Evolutionary conservation across 2,797 vertebrate species (phyloP).

Genomic region (Microctenopoma stevenorrisi): DNA sequence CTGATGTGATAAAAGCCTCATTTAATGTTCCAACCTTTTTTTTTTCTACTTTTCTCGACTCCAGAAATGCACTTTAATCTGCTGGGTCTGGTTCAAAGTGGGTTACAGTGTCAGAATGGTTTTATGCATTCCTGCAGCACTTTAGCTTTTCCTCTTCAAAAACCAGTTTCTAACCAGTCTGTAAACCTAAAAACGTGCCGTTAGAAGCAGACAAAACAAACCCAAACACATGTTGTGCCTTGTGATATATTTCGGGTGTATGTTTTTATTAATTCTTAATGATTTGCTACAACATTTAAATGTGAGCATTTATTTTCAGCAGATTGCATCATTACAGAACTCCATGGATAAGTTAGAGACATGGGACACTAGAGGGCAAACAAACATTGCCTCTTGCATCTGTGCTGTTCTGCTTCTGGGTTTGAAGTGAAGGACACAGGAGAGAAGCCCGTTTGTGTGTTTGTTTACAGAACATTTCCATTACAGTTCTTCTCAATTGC

Average conservation of each 20-base stretch:
- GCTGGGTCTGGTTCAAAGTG: slow-evolving; percentile 30
- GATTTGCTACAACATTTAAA: neutral
- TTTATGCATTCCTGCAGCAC: slow-evolving; percentile 34
- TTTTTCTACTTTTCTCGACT: slow-evolving; percentile 14
- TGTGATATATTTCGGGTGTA: no score
- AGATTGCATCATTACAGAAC: neutral
- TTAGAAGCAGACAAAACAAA: neutral
- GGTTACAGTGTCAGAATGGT: slow-evolving; percentile 6
- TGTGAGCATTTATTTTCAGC: neutral
- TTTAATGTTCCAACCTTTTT: slow-evolving; percentile 66
- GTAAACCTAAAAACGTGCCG: neutral
- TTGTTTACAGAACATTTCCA: no score
- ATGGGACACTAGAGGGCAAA: neutral
- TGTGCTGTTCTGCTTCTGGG: no score
- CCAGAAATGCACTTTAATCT: slow-evolving; percentile 43
- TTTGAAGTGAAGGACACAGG: no score
- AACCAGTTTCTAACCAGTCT: neutral
- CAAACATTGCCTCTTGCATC: no score
- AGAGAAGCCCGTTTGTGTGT: no score
- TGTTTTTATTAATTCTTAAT: no score
- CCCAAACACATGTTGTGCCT: no score
- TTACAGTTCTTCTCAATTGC: no score
- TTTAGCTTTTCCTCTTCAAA: slow-evolving; percentile 15
- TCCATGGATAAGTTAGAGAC: neutral
- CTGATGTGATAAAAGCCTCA: slow-evolving; percentile 66